Base-by-base conservation (phyloP, 2,888 invertebrate species). In the Elegia similella region DNA sequence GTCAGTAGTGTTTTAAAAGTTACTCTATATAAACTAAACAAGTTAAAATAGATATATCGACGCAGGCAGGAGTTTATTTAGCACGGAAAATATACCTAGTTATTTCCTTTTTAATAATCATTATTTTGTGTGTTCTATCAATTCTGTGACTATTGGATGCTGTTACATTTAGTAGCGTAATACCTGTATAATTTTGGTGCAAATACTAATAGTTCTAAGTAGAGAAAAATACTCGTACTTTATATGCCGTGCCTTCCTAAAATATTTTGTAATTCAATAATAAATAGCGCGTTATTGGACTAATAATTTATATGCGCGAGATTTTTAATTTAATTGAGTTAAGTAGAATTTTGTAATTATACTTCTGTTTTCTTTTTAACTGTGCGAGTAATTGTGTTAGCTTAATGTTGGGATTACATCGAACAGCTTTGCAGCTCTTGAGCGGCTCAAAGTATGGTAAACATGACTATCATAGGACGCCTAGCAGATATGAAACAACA, bases 241-340 rank as follows among this genome's bases (percentile, higher is more conserved):
- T 52, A 55, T 69, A 68, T 71, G 71, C 73, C 73, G 80, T 78
- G 78, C 79, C 80, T 80, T 80, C 76, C 65, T 66, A 66, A 64
- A 68, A 63, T 66, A 63, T 67, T 63, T 64, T 60, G 57, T 62
- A 66, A 59, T 55, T 63, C 57, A 44, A 60, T 52, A 59, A 55
- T 55, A 34, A 50, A 57, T 61, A 58, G 57, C 58, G 52, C 60
- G 58, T 59, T 44, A 53, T 53, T 59, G 58, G 55, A 56, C 34
- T 50, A 58, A 62, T 56, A 57, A 59, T 61, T 59, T 23, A 56
- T 58, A 62, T 59, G 53, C 52, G 60, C 60, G 61, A 57, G 57
- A 62, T 52, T 29, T n/a, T 63, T 61, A 55, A 59, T 43, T 64
- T 62, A 43, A 58, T 57, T 57, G 55, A 38, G 53, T 57, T 61